These are phyloP conservation scores for Drosophila limbata DNA, from an alignment of 2,888 invertebrate genomes.

Conservation along the genomic window DNA sequence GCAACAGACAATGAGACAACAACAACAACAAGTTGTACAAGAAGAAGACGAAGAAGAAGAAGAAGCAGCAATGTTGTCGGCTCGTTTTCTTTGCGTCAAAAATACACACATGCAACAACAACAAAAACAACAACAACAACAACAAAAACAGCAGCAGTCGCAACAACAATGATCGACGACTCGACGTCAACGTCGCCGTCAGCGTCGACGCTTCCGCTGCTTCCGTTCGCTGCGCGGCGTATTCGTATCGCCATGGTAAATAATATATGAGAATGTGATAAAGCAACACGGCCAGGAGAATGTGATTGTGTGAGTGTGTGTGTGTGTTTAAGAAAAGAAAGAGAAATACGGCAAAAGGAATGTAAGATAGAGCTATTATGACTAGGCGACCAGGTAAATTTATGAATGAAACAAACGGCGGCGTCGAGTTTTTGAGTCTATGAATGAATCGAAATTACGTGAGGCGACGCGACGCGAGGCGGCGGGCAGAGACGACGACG, in stretches of 20 bases:
- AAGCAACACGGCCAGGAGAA: conserved; percentile 38
- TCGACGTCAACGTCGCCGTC: conserved; percentile 53
- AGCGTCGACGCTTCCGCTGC: conserved; percentile 77
- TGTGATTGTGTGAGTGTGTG: conserved; percentile 9
- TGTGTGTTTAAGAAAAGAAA: conserved; percentile 32
- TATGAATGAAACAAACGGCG: conserved; percentile 71
- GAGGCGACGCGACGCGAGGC: conserved; percentile 43
- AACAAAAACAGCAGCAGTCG: conserved; percentile 15
- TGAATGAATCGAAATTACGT: conserved; percentile 82
- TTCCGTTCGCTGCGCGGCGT: conserved; percentile 71
- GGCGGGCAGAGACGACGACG: conserved; percentile 13
- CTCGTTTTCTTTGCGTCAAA: conserved; percentile 67
- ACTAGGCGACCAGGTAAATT: conserved; percentile 77
- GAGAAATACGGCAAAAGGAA: conserved; percentile 48
- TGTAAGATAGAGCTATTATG: conserved; percentile 77
- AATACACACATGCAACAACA: conserved; percentile 37
- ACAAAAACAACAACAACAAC: conserved; percentile 31
- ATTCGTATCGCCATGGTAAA: conserved; percentile 57
- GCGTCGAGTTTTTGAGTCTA: conserved; percentile 50
- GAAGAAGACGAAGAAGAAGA: conserved; percentile 32
- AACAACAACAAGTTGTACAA: conserved; percentile 47
- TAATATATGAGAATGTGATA: conserved; percentile 58
- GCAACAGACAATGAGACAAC: conserved; percentile 59
- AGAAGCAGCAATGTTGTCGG: conserved; percentile 37
- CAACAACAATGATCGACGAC: conserved; percentile 54